phyloP scores from a whole-genome alignment of 2,797 vertebrate genomes.

The Urophycis tenuis region DNA sequence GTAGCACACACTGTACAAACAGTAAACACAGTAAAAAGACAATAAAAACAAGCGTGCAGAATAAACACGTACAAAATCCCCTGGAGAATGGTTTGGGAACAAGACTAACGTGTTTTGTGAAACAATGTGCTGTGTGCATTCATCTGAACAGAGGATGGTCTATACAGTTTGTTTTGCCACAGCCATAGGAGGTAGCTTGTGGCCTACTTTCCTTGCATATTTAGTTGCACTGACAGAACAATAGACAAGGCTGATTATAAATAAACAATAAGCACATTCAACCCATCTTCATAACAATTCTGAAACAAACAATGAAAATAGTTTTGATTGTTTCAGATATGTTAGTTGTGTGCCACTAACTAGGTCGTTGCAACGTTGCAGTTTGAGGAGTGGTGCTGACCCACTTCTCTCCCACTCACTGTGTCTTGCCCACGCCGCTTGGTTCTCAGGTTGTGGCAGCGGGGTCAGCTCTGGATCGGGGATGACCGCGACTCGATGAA shows the following conservation, averaged over 20 bases:
- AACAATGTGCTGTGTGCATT: neutral
- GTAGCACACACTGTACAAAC: neutral
- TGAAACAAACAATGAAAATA: neutral
- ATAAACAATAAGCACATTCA: conserved; percentile 47
- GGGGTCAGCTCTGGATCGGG: conserved; percentile 31
- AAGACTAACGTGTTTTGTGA: neutral
- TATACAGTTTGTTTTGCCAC: neutral
- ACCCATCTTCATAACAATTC: conserved; percentile 5
- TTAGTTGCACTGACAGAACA: conserved; percentile 18
- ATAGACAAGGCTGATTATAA: conserved; percentile 42
- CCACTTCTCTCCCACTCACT: conserved; percentile 6
- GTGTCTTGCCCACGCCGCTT: neutral
- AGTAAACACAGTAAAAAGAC: neutral
- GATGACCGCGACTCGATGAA: conserved; percentile 53
- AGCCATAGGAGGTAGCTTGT: conserved; percentile 19
- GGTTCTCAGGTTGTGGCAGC: conserved; percentile 37
- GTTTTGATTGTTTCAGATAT: neutral
- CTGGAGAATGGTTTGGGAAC: neutral
- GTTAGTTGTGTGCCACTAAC: neutral
- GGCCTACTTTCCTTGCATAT: conserved; percentile 32
- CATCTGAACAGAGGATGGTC: neutral
- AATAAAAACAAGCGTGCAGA: neutral
- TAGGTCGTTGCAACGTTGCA: neutral
- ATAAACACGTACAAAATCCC: neutral
- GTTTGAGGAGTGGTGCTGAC: neutral